Evolutionary conservation across 1,140 invertebrate genomes (phyloP).

Genomic region (Melanaphis sacchari): DNA sequence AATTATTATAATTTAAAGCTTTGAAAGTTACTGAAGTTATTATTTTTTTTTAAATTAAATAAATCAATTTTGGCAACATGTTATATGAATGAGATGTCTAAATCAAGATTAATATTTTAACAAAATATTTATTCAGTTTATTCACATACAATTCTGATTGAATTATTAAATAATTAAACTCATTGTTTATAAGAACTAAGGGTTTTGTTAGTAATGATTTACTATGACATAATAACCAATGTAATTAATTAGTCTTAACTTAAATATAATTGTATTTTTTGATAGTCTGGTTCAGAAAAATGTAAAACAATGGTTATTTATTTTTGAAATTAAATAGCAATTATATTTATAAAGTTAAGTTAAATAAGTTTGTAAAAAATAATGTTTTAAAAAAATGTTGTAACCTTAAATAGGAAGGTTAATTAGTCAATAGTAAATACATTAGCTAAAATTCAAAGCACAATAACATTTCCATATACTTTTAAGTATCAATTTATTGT

Average conservation of each 20-base stretch:
- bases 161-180: no score
- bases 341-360: background rate
- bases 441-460: background rate
- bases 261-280: background rate
- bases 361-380: background rate
- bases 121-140: no score
- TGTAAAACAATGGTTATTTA: background rate
- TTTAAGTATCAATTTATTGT: background rate
- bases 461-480: background rate
- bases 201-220: background rate
- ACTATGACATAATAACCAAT: background rate
- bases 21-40: no score
- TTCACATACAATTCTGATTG: no score
- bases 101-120: no score
- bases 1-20: no score
- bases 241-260: background rate
- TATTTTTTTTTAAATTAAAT: no score
- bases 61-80: no score
- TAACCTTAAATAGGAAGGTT: background rate
- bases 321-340: background rate
- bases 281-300: background rate
- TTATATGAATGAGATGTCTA: no score
- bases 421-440: background rate
- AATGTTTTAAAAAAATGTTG: background rate
- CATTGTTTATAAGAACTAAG: no score